Percentiles rank a stretch among this genome's conserved stretches.
Conservation (phyloP, 1,140 invertebrate species). For the Brachionus angularis region DNA sequence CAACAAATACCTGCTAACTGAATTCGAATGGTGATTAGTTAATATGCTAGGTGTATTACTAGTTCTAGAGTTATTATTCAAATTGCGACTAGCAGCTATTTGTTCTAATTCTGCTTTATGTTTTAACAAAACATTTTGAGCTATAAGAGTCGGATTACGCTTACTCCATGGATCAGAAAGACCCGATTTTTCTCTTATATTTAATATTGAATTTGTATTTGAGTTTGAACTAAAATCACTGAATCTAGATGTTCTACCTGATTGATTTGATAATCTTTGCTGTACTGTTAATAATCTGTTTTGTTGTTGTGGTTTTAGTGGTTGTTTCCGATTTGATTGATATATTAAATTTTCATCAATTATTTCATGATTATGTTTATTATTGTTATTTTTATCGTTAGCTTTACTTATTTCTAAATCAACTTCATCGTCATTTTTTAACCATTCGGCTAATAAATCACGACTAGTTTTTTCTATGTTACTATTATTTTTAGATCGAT, state of each 20-base stretch:
- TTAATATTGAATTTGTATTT: not conserved
- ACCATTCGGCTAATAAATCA: constrained; percentile 27
- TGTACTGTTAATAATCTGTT: not conserved
- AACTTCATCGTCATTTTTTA: constrained; percentile 12
- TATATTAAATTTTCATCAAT: constrained; percentile 19
- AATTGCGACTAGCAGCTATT: constrained; percentile 3
- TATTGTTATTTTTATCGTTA: too few species aligned
- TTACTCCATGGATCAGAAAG: constrained; percentile 28
- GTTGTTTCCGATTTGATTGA: too few species aligned
- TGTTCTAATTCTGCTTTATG: constrained; percentile 35
- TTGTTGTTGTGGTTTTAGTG: too few species aligned
- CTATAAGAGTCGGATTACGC: constrained; percentile 34
- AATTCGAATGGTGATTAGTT: not conserved
- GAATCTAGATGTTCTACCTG: not conserved
- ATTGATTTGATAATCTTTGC: too few species aligned
- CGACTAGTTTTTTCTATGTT: constrained; percentile 35
- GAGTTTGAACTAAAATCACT: constrained; percentile 34
- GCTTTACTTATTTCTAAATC: constrained; percentile 30
- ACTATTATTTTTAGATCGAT: constrained; percentile 33
- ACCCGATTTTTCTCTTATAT: not conserved
- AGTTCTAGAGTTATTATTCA: constrained; percentile 2
- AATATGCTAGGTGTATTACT: constrained; percentile 24
- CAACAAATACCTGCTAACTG: constrained; percentile 11
- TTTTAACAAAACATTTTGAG: constrained; percentile 39
- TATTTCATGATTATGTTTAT: not conserved